These are phyloP conservation scores for Cataglyphis cursor DNA, from an alignment of 2,888 invertebrate species.

Conservation along the genomic window DNA sequence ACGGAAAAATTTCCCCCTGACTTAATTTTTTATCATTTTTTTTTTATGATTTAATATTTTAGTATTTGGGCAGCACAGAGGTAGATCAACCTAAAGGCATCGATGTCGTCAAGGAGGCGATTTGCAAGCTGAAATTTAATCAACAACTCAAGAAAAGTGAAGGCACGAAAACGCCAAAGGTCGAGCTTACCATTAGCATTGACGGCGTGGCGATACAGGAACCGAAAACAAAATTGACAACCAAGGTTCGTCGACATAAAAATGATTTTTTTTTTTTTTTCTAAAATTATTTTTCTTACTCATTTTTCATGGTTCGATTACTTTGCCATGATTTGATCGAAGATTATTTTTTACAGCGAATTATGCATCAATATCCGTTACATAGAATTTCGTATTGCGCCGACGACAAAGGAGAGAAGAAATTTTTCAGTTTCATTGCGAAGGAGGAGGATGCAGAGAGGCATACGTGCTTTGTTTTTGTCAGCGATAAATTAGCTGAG, in stretches of 20 bases:
- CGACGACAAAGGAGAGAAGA: slow-evolving; percentile 99
- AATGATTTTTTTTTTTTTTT: slow-evolving; percentile 24
- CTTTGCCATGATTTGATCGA: neutral
- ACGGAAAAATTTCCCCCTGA: neutral
- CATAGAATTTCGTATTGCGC: slow-evolving; percentile 99
- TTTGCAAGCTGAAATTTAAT: slow-evolving; percentile 97
- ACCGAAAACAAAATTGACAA: slow-evolving; percentile 86
- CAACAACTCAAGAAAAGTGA: slow-evolving; percentile 97
- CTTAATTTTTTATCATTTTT: neutral
- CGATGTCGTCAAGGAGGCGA: slow-evolving; percentile 98
- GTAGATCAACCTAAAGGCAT: slow-evolving; percentile 99
- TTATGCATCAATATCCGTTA: slow-evolving; percentile 97
- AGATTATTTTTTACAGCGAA: slow-evolving; percentile 87
- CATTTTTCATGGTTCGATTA: neutral
- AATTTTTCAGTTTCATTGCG: slow-evolving; percentile 98
- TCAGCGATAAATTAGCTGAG: slow-evolving; percentile 98
- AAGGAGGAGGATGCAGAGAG: slow-evolving; percentile 92
- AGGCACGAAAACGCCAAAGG: slow-evolving; percentile 96
- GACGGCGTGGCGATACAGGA: slow-evolving; percentile 98
- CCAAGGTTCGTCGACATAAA: slow-evolving; percentile 79
- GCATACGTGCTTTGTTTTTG: slow-evolving; percentile 98
- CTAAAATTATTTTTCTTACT: neutral
- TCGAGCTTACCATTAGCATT: slow-evolving; percentile 98
- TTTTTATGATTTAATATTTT: slow-evolving; percentile 79
- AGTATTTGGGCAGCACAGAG: slow-evolving; percentile 97